A percentile compares a stretch with the other conserved stretches of the same genome.
These are phyloP conservation scores for Pharmacophagus antenor DNA, from an alignment of 2,888 invertebrate species.

Conservation along the genomic window DNA sequence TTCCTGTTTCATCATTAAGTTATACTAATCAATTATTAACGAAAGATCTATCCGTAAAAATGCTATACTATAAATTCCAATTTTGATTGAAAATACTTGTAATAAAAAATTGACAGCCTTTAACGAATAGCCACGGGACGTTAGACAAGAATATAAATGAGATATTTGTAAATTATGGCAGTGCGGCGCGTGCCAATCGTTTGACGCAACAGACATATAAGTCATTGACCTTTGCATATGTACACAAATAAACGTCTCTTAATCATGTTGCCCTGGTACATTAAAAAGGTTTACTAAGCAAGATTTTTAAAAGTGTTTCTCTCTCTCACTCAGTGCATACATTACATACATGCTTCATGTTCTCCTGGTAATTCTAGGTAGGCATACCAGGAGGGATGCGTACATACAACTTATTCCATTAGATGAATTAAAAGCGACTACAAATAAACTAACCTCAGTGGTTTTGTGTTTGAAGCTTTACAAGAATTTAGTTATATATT, in stretches of 20 bases:
- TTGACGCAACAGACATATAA: constrained; percentile 59
- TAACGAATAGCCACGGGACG: background rate
- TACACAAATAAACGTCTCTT: constrained; percentile 27
- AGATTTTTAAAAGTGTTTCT: background rate
- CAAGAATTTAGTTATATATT: no score
- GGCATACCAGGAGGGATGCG: background rate
- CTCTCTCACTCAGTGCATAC: background rate
- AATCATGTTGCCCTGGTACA: background rate
- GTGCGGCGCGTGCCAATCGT: constrained; percentile 38
- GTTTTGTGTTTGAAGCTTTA: background rate
- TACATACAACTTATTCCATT: background rate
- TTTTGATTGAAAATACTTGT: no score
- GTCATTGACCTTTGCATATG: constrained; percentile 63
- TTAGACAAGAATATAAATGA: constrained; percentile 15
- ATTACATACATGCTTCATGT: background rate
- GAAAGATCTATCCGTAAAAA: no score
- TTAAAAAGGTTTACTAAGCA: background rate
- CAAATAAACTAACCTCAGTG: no score
- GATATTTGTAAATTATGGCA: constrained; percentile 32
- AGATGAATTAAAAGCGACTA: no score
- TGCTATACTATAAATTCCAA: no score
- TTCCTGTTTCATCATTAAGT: no score
- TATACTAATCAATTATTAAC: no score
- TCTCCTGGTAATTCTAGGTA: background rate
- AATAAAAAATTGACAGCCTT: constrained; percentile 3